Evolutionary conservation across 2,797 vertebrate species (phyloP).

Genomic region (Cuculus canorus): DNA sequence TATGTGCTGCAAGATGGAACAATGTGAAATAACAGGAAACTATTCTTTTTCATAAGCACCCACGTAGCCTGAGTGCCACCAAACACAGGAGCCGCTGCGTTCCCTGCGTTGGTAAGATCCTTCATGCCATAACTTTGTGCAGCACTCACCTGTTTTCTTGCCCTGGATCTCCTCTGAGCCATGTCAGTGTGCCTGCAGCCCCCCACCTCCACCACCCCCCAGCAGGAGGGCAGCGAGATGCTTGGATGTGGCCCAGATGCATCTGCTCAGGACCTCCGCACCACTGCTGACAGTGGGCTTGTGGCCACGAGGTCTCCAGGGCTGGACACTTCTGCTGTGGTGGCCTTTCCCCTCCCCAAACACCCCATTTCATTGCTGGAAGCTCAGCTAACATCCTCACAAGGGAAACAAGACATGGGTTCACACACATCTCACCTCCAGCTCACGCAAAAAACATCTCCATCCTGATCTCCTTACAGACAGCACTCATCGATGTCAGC

Average conservation of each 20-base stretch:
- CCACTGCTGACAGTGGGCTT: not conserved
- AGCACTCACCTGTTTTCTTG: not conserved
- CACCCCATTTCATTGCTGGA: not conserved
- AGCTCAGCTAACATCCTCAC: not conserved
- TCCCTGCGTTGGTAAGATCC: too few species aligned
- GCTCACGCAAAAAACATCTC: not conserved
- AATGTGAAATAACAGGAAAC: not conserved
- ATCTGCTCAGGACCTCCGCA: too few species aligned
- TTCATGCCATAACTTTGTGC: not conserved
- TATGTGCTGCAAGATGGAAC: not conserved
- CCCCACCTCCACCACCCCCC: too few species aligned
- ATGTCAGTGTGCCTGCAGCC: too few species aligned
- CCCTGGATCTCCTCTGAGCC: too few species aligned
- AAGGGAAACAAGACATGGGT: not conserved
- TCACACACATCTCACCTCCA: not conserved
- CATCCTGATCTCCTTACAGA: not conserved
- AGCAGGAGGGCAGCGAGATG: not conserved
- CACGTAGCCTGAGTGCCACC: not conserved
- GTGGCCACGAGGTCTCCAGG: not conserved
- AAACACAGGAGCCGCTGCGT: not conserved
- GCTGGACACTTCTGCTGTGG: not conserved
- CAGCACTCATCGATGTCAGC: accelerated
- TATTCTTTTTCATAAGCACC: too few species aligned
- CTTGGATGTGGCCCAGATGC: not conserved
- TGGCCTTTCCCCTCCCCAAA: not conserved